Evolutionary conservation across 1,140 invertebrate species (phyloP).

Genomic region (Tetramorium simillimum): DNA sequence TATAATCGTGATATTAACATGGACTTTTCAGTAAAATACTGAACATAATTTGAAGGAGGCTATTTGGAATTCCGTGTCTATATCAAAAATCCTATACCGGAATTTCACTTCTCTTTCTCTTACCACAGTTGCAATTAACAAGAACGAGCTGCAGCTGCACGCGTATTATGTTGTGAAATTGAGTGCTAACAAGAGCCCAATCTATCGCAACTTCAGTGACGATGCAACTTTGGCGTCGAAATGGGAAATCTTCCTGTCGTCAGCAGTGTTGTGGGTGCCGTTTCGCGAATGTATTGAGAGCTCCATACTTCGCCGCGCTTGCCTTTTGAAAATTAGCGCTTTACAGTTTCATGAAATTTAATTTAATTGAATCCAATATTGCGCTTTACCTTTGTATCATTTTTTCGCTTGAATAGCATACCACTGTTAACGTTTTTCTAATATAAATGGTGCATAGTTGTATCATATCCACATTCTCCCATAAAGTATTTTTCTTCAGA

Average conservation of each 20-base stretch:
- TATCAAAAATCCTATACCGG: background rate
- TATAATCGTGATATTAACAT: background rate
- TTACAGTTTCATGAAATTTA: constrained; percentile 16
- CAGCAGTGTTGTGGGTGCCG: background rate
- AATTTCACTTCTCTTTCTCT: background rate
- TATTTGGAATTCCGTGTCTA: background rate
- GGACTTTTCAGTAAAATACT: background rate
- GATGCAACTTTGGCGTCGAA: constrained; percentile 30
- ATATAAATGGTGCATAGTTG: background rate
- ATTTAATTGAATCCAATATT: constrained; percentile 18
- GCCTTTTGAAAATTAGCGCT: constrained; percentile 38
- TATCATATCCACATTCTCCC: background rate
- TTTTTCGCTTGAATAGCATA: background rate
- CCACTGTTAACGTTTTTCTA: background rate
- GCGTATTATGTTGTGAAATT: constrained; percentile 29
- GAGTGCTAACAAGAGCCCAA: constrained; percentile 27
- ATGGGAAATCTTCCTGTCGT: constrained; percentile 20
- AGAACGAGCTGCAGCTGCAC: background rate
- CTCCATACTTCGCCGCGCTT: background rate
- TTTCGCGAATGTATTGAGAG: constrained; percentile 22
- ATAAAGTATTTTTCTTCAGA: background rate
- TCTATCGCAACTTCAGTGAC: constrained; percentile 41
- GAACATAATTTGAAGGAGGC: background rate
- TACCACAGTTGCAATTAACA: constrained; percentile 2
- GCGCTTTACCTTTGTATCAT: background rate